These are phyloP conservation scores for Exocentrus adspersus DNA, from an alignment of 2,888 invertebrate species.

Conservation along the genomic window DNA sequence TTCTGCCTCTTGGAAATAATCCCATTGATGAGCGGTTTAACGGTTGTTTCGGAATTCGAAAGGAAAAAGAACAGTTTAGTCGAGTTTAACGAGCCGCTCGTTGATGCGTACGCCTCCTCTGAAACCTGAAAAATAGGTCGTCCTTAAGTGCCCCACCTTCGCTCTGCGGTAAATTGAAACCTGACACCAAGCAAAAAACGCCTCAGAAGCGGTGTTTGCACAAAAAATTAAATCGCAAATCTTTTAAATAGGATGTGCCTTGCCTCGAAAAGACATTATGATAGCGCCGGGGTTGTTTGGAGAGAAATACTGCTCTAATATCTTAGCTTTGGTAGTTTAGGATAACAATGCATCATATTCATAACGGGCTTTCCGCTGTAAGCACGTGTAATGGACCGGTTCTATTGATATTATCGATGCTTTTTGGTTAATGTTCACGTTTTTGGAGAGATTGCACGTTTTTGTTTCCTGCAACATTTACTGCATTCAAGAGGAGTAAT, in stretches of 20 bases:
- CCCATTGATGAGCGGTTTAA: too few relatives aligned
- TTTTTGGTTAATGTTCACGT: conserved; percentile 42
- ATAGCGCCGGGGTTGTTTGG: conserved; percentile 55
- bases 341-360: conserved; percentile 58
- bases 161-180: conserved; percentile 50
- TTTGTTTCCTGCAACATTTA: conserved; percentile 2
- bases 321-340: conserved; percentile 52
- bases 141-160: conserved; percentile 11
- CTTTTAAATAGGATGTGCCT: conserved; percentile 56
- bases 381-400: conserved; percentile 53
- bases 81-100: conserved; percentile 7
- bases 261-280: conserved; percentile 54
- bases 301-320: conserved; percentile 57
- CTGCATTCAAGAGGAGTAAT: too few relatives aligned
- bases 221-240: conserved; percentile 60
- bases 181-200: conserved; percentile 48
- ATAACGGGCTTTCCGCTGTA: conserved; percentile 49
- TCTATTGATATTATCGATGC: conserved; percentile 41
- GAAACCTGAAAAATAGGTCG: not conserved
- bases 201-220: conserved; percentile 48
- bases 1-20: not conserved
- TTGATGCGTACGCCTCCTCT: not conserved
- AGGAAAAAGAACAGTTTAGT: conserved; percentile 1
- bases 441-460: conserved; percentile 11
- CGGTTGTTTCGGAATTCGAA: not conserved